These are phyloP conservation scores for Stomatorhinus walkeri DNA, from an alignment of 2,797 vertebrate species.

Conservation along the genomic window DNA sequence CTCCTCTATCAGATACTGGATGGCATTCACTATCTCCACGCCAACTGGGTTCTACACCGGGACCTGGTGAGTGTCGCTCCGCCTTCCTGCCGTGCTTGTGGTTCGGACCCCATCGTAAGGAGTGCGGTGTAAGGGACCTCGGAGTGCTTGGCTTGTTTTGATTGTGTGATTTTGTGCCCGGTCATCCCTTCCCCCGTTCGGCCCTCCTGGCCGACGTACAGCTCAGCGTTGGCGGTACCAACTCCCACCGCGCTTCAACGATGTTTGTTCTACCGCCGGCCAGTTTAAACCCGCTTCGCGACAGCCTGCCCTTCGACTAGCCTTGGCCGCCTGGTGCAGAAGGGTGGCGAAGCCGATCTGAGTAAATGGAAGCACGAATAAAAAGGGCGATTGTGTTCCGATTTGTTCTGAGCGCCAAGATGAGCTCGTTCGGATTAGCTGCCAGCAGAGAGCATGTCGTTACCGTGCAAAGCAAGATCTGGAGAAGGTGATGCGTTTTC, in stretches of 20 bases:
- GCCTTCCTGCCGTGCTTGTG: background rate
- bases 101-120: background rate
- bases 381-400: background rate
- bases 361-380: background rate
- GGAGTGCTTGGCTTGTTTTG: background rate
- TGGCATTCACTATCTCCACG: constrained; percentile 98
- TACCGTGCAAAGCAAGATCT: background rate
- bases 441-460: background rate
- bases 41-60: constrained; percentile 99
- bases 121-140: background rate
- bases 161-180: background rate
- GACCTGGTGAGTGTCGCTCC: constrained; percentile 82
- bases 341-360: background rate
- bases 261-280: background rate
- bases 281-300: background rate
- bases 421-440: background rate
- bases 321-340: background rate
- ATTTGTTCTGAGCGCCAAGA: background rate
- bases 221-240: background rate
- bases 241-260: background rate
- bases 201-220: background rate
- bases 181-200: background rate
- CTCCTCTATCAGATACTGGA: constrained; percentile 98
- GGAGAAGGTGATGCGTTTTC: background rate
- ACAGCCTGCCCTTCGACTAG: background rate